Evolutionary conservation across 2,888 invertebrate species (phyloP).

Genomic region (Caenorhabditis panamensis): DNA sequence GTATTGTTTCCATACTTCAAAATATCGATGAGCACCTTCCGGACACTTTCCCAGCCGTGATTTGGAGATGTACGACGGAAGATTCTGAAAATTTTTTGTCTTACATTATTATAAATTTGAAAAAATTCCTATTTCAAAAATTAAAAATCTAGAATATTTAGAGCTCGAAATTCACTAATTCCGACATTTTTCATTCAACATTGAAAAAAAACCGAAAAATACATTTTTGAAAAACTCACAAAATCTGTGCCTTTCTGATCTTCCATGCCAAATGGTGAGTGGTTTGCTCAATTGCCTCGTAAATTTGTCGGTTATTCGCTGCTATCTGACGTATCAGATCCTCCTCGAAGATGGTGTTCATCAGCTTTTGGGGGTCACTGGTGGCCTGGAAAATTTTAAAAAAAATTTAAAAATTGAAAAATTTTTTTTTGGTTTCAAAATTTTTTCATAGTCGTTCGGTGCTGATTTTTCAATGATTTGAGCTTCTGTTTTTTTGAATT

Average conservation of each 20-base stretch:
- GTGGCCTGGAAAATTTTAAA: slow-evolving; percentile 15
- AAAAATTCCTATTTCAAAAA: too few relatives aligned
- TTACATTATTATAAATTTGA: too few relatives aligned
- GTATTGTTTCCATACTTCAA: not conserved
- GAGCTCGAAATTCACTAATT: too few relatives aligned
- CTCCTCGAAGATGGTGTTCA: slow-evolving; percentile 29
- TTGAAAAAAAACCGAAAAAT: too few relatives aligned
- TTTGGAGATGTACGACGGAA: slow-evolving; percentile 17
- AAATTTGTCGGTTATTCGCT: not conserved
- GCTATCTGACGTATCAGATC: slow-evolving; percentile 1
- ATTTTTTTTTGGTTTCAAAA: too few relatives aligned
- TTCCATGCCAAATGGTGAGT: slow-evolving; percentile 18
- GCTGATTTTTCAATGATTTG: too few relatives aligned
- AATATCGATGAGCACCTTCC: slow-evolving; percentile 15
- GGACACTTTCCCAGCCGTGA: slow-evolving; percentile 34
- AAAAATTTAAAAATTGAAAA: too few relatives aligned
- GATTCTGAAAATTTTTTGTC: not conserved
- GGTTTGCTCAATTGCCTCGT: slow-evolving; percentile 19
- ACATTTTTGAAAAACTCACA: too few relatives aligned
- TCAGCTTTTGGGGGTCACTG: slow-evolving; percentile 19
- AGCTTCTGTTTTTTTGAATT: too few relatives aligned
- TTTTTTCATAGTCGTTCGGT: too few relatives aligned
- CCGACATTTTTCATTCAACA: too few relatives aligned
- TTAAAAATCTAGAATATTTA: too few relatives aligned
- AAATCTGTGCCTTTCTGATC: slow-evolving; percentile 24